Base-by-base conservation (phyloP, 2,113 vertebrate genomes). In the Psittacara wagleri region DNA sequence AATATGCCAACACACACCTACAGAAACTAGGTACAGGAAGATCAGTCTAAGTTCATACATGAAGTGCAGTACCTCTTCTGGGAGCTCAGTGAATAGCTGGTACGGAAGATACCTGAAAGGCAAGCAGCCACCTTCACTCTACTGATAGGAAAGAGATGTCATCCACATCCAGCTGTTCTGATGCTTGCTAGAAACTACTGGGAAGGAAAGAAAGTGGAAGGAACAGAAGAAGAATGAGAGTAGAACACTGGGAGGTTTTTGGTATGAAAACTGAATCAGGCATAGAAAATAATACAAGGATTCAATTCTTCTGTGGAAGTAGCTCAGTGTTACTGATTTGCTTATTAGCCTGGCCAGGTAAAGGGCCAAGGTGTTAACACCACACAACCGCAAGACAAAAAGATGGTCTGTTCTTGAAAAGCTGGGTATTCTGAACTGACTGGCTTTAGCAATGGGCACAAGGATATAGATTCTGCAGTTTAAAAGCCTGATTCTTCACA, bases 241-340 rank as follows among this genome's bases (percentile, higher is more conserved):
- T 8, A 20, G 3, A 17, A 13, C 5, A 29, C 10, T 0, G 0
- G 4, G 22, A 28, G 2, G 3, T 75, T 80, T 87, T 83, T n/a
- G 28, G n/a, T 17, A 44, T 6, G 9, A 22, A 55, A 66, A 51
- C 12, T 6, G 17, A 46, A 61, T 33, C 16, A 11, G 17, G 4
- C 22, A 39, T 33, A 25, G 57, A 62, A 64, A 39, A 66, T 9
- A 46, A 31, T 9, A 11, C 13, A 69, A 23, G 5, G 24, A 52
- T 44, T 48, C 10, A 13, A 0, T 57, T 73, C 44, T 57, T 3
- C n/a, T n/a, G 37, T 69, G 67, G 37, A 88, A 83, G n/a, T 15
- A 77, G 17, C 64, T 77, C 4, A 25, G 24, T 13, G 35, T 35
- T 37, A 43, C 10, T 48, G 14, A 49, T 77, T n/a, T 43, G 19